Conservation (phyloP, 37 sponge, comb jelly and placozoan genomes). For the Eunapius fragilis region DNA sequence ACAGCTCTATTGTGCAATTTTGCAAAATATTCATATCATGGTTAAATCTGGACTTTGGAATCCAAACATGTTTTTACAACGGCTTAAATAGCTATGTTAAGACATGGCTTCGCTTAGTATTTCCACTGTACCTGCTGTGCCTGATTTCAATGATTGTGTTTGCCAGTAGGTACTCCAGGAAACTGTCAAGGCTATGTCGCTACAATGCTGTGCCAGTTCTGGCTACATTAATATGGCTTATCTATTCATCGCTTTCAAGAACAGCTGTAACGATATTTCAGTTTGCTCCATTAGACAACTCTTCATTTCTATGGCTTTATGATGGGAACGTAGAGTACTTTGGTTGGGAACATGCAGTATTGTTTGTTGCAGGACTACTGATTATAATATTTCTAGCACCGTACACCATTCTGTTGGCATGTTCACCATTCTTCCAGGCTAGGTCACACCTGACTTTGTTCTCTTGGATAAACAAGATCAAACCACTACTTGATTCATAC, state of each 20-base stretch:
- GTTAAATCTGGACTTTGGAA: constrained; percentile 36
- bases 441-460: neutral
- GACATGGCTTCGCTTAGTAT: constrained; percentile 2
- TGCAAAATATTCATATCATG: constrained; percentile 7
- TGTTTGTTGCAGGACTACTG: constrained; percentile 3
- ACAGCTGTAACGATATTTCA: constrained; percentile 2
- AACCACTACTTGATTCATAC: constrained; percentile 23
- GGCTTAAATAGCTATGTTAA: constrained; percentile 4
- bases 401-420: constrained; percentile 11
- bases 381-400: constrained; percentile 13
- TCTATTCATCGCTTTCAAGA: neutral
- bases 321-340: constrained; percentile 27
- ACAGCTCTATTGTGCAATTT: neutral
- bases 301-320: constrained; percentile 8
- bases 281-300: neutral
- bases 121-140: constrained; percentile 9
- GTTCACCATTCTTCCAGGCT: neutral
- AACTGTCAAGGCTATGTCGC: neutral
- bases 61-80: constrained; percentile 14
- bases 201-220: constrained; percentile 25
- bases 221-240: constrained; percentile 22
- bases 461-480: neutral
- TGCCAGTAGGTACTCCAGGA: constrained; percentile 15
- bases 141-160: constrained; percentile 11
- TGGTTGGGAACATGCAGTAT: neutral